Conservation (phyloP, 2,888 invertebrate genomes). For the Merodon equestris region DNA sequence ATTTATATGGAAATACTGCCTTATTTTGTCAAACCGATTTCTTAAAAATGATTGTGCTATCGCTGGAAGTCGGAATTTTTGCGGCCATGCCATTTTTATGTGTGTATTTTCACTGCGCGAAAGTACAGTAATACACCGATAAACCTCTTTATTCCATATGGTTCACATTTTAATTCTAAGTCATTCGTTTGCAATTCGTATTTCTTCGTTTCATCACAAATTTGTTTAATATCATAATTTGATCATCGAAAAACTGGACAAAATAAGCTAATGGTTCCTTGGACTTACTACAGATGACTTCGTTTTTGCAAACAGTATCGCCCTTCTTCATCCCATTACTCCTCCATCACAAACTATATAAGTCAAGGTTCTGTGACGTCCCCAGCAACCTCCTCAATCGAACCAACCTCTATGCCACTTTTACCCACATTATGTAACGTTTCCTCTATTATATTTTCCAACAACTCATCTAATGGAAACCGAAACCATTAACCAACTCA, state of each 20-base stretch:
- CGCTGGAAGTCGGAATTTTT: constrained; percentile 29
- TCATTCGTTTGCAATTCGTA: constrained; percentile 27
- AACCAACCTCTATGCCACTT: neutral
- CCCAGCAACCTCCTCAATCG: constrained; percentile 1
- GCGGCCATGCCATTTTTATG: neutral
- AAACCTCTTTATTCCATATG: constrained; percentile 10
- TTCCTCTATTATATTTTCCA: constrained; percentile 24
- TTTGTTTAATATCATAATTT: constrained; percentile 17
- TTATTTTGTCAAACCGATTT: constrained; percentile 30
- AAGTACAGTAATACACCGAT: constrained; percentile 21
- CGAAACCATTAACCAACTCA: too few relatives aligned
- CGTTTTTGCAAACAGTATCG: constrained; percentile 17
- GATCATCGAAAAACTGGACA: constrained; percentile 16
- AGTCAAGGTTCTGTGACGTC: constrained; percentile 4
- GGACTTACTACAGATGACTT: constrained; percentile 1
- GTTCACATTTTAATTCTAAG: constrained; percentile 13
- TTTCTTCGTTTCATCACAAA: constrained; percentile 18
- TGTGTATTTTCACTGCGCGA: neutral
- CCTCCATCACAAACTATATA: constrained; percentile 24
- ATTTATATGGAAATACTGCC: constrained; percentile 17
- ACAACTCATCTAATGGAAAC: neutral
- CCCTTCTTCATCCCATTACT: neutral
- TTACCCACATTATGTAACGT: constrained; percentile 2
- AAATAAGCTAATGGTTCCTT: constrained; percentile 33
- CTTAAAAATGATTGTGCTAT: constrained; percentile 14